phyloP scores from a whole-genome alignment of 2,113 vertebrate genomes.

The Tyto alba region DNA sequence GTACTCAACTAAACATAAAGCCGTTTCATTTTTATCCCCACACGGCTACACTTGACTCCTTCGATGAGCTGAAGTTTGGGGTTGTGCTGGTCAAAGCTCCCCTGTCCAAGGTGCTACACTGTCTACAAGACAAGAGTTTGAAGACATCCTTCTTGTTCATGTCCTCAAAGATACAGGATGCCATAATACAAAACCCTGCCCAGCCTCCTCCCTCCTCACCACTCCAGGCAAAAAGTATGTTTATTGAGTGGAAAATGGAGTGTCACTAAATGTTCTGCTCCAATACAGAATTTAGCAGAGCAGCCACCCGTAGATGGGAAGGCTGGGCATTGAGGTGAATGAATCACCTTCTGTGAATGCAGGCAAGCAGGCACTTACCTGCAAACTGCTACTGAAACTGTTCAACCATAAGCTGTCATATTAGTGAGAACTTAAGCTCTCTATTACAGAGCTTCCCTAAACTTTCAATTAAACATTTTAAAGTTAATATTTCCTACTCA shows the following conservation, averaged over 20 bases:
- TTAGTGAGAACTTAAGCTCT: not conserved
- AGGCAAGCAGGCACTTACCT: not conserved
- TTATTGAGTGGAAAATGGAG: not conserved
- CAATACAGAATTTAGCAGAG: not conserved
- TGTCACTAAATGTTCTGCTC: not conserved
- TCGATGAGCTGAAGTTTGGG: not conserved
- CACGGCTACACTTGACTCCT: not conserved
- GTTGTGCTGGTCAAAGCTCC: not conserved
- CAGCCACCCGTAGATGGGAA: not conserved
- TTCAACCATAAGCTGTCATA: not conserved
- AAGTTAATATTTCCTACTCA: not conserved
- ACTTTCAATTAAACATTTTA: not conserved
- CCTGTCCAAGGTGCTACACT: conserved; percentile 25
- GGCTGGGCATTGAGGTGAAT: not conserved
- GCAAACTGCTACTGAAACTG: not conserved
- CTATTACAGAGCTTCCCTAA: not conserved
- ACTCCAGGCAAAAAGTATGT: not conserved
- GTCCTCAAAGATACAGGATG: not conserved
- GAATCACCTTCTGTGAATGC: not conserved
- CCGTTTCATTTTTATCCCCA: not conserved
- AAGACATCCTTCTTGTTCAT: not conserved
- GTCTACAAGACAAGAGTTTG: not conserved
- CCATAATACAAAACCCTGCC: not conserved
- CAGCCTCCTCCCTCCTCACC: not conserved
- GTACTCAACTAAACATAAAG: not conserved